Base-by-base conservation (phyloP, 2,888 invertebrate genomes). In the Syrphus vitripennis region DNA sequence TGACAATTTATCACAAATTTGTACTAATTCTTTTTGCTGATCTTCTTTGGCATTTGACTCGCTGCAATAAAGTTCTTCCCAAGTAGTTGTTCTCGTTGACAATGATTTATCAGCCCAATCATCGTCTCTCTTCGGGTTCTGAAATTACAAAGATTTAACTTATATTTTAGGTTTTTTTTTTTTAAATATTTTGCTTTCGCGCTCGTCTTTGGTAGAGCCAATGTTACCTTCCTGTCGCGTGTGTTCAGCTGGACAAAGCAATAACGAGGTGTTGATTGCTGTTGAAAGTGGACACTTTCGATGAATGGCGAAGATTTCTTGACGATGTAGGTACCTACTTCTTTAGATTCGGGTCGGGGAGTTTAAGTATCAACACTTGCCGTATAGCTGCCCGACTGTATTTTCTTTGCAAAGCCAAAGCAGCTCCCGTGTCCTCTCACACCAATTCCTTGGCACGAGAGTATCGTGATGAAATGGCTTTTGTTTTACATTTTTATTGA, bases 281-380 rank as follows among this genome's bases (percentile, higher is more conserved):
- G 94, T 89, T 95, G 95, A 89, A 95, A 95, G 90, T 95, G 94
- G 26, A 95, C 95, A 87, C 94, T 94, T 77, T 95, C 94, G 74
- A 95, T 95, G 4, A 93, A 93, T 2, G 93, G 88, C 89, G 95
- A 94, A 89, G 94, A 95, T 75, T 93, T 92, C 40, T 94, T 93
- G 0, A 95, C 95, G 72, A 95, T 94, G 59, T 94, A n/a, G n/a
- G n/a, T n/a, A n/a, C n/a, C n/a, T n/a, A 94, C 69, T 94, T 93
- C 87, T 93, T 94, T 12, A 95, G 90, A 87, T 95, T 95, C 4
- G 94, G 94, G 92, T 95, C 95, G 0, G 95, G 95, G 90, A 95
- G 95, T 87, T 94, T 94, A 40, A 95, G 94, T 37, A 95, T 93
- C 71, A 95, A 91, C 86, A 94, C 94, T 76, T 94, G 93, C 19